Base-by-base conservation (phyloP, 2,888 invertebrate species). In the Drosophila testacea region DNA sequence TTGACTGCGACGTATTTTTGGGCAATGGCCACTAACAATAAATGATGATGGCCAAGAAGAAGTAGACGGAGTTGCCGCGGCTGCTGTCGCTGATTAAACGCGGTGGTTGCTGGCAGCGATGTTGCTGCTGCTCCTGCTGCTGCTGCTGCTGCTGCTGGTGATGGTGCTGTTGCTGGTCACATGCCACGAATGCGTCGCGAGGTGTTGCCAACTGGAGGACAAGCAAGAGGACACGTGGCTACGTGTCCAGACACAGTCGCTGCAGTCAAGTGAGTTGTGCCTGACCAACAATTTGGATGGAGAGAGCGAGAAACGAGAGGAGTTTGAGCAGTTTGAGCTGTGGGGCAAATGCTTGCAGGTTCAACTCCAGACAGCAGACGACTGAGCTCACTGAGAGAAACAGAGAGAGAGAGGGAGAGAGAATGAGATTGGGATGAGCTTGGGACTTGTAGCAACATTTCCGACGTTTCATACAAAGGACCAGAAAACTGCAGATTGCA, bases 401-500 rank as follows among this genome's bases (percentile, higher is more conserved):
- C 22, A 32, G 7, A 6, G n/a, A 47, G 16, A 32, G 48, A 5
- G 10, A 6, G 47, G 32, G 47, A 1, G 1, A 11, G 48, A 11
- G 34, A 1, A 13, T 7, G 52, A 4, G 6, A n/a, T 13, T 0
- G 42, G 42, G 3, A 13, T 46, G 56, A 59, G 28, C 36, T 51
- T 39, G 50, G 54, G 54, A 65, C 64, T 60, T 83, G 82, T 77
- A 88, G 88, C 83, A 80, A 87, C 88, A 88, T 88, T 83, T 80
- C 73, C 79, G 81, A 80, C 79, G 73, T 83, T 81, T 79, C 59
- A 69, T 73, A 86, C 88, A 85, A 88, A 87, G 74, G 71, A 86
- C 68, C 84, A 71, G 83, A 79, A 88, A 85, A 87, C 76, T 85
- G 85, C 88, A 85, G 85, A 85, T 87, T 85, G 85, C 85, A 85